These are phyloP conservation scores for Stercorarius parasiticus DNA, from an alignment of 2,113 vertebrate genomes.

Conservation along the genomic window DNA sequence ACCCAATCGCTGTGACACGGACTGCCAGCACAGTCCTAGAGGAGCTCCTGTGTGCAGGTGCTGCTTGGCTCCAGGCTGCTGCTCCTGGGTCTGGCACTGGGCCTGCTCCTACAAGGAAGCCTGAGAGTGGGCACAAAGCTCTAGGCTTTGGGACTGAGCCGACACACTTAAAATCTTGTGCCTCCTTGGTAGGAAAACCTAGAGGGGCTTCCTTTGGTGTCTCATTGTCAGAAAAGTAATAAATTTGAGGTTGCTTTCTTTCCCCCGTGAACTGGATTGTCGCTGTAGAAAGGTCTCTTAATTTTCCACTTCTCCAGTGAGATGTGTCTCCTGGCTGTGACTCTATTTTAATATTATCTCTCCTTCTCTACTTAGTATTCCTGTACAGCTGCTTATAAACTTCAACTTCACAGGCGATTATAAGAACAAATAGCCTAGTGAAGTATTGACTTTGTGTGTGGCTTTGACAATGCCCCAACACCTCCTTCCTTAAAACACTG, in stretches of 20 bases:
- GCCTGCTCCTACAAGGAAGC: not conserved
- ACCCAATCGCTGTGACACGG: fast-evolving
- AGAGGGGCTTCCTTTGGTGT: not conserved
- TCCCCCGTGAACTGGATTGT: not conserved
- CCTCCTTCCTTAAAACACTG: not conserved
- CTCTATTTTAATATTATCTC: not conserved
- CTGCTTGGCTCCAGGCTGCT: not conserved
- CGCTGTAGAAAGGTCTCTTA: not conserved
- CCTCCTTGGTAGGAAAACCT: not conserved
- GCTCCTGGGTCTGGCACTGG: not conserved
- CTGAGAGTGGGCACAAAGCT: not conserved
- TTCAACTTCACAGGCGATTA: not conserved
- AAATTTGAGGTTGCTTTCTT: not conserved
- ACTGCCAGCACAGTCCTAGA: not conserved
- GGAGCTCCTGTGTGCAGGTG: fast-evolving
- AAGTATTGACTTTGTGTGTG: not conserved
- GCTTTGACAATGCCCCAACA: not conserved
- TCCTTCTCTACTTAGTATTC: not conserved
- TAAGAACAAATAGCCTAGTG: not conserved
- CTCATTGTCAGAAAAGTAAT: not conserved
- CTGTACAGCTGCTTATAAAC: not conserved
- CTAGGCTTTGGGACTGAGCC: not conserved
- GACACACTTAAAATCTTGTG: not conserved
- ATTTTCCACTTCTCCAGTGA: not conserved
- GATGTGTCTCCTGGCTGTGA: not conserved